phyloP scores from a whole-genome alignment of 2,113 vertebrate genomes.

The Strigops habroptila region DNA sequence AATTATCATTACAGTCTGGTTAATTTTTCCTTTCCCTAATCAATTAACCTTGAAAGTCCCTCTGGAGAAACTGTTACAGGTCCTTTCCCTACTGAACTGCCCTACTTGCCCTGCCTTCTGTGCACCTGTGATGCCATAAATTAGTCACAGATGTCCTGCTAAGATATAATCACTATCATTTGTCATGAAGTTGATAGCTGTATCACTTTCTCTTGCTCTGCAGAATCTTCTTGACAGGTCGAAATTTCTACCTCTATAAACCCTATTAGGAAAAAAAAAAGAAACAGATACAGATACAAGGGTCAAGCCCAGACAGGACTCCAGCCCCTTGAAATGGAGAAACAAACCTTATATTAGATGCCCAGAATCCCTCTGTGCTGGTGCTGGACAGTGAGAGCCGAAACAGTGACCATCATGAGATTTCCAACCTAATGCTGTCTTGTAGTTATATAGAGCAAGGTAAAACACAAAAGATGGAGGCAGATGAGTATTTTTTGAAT shows the following conservation, averaged over 20 bases:
- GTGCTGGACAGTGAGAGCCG: background rate
- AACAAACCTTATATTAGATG: background rate
- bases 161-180: constrained; percentile 4
- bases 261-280: background rate
- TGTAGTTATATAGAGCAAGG: background rate
- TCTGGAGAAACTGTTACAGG: background rate
- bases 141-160: constrained; percentile 4
- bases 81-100: background rate
- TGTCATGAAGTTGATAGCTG: background rate
- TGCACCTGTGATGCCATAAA: constrained; percentile 22
- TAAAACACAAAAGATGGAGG: background rate
- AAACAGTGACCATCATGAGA: background rate
- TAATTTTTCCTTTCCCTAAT: background rate
- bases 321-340: background rate
- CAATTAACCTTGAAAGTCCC: background rate
- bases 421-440: background rate
- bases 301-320: background rate
- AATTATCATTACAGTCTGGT: background rate
- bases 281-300: background rate
- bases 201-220: background rate
- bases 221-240: background rate
- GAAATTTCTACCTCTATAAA: background rate
- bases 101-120: background rate
- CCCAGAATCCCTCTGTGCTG: background rate
- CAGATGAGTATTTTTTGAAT: background rate